A percentile compares a stretch with the other conserved stretches of the same genome.
These are phyloP conservation scores for Drosophila pandora DNA, from an alignment of 1,140 invertebrate genomes.

Conservation along the genomic window DNA sequence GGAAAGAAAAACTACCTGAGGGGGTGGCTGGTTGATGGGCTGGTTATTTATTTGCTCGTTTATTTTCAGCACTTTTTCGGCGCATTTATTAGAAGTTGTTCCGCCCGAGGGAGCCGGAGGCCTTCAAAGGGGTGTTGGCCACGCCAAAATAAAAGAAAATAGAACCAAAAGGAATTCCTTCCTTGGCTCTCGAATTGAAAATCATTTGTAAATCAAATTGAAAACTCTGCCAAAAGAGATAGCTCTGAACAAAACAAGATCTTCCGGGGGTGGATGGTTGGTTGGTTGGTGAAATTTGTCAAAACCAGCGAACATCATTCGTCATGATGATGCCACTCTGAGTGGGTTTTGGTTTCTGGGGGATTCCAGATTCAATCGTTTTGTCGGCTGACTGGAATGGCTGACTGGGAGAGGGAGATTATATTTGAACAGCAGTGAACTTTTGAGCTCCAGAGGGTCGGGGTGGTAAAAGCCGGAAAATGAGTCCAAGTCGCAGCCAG, in stretches of 20 bases:
- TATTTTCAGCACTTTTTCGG: slow-evolving; percentile 69
- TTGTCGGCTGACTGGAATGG: not conserved
- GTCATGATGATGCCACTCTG: slow-evolving; percentile 43
- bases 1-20: slow-evolving; percentile 37
- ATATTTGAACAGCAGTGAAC: slow-evolving; percentile 51
- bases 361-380: slow-evolving; percentile 38
- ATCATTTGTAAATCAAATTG: slow-evolving; percentile 71
- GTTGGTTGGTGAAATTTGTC: slow-evolving; percentile 50
- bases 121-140: slow-evolving; percentile 32
- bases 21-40: slow-evolving; percentile 27
- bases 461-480: slow-evolving; percentile 10
- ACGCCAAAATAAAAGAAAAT: not conserved
- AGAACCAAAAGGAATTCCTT: slow-evolving; percentile 17
- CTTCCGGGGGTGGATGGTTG: slow-evolving; percentile 1
- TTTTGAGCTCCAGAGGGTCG: slow-evolving; percentile 23
- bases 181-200: slow-evolving; percentile 46
- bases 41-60: slow-evolving; percentile 70
- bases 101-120: slow-evolving; percentile 6
- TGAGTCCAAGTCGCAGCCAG: slow-evolving; percentile 28
- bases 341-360: not conserved
- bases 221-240: slow-evolving; percentile 52
- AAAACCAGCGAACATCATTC: slow-evolving; percentile 63
- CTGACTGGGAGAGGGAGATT: slow-evolving; percentile 17
- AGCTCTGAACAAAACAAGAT: slow-evolving; percentile 46
- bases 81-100: slow-evolving; percentile 67